These are phyloP conservation scores for Eriocheir sinensis DNA, from an alignment of 1,140 invertebrate genomes.

Conservation along the genomic window DNA sequence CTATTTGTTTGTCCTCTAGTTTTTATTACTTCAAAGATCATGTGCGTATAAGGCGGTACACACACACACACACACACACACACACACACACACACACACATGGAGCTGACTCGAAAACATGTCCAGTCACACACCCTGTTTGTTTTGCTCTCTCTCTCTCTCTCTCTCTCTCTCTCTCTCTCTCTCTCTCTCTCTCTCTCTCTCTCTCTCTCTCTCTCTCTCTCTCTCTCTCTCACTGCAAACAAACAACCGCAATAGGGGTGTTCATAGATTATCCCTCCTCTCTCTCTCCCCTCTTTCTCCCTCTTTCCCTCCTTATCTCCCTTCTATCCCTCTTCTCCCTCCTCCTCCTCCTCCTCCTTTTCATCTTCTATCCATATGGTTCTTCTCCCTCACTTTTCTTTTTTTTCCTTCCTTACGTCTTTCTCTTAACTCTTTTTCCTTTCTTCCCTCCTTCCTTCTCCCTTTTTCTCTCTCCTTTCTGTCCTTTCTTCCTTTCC, in stretches of 20 bases:
- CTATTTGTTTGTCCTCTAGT: neutral
- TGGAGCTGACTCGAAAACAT: neutral
- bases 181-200: neutral
- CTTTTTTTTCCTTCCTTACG: neutral
- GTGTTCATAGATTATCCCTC: neutral
- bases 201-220: neutral
- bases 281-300: constrained; percentile 35
- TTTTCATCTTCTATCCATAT: neutral
- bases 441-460: neutral
- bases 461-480: neutral
- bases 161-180: neutral
- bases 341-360: neutral
- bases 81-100: constrained; percentile 44
- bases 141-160: neutral
- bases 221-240: constrained; percentile 27
- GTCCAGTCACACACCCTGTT: neutral
- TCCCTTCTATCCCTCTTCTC: neutral
- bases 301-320: constrained; percentile 32
- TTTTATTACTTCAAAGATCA: neutral
- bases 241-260: constrained; percentile 1
- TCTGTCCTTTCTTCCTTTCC: no score
- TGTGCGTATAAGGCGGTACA: neutral
- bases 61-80: constrained; percentile 30
- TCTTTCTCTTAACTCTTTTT: neutral
- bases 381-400: neutral